These are phyloP conservation scores for Pararge aegeria DNA, from an alignment of 1,140 invertebrate genomes.

Conservation along the genomic window DNA sequence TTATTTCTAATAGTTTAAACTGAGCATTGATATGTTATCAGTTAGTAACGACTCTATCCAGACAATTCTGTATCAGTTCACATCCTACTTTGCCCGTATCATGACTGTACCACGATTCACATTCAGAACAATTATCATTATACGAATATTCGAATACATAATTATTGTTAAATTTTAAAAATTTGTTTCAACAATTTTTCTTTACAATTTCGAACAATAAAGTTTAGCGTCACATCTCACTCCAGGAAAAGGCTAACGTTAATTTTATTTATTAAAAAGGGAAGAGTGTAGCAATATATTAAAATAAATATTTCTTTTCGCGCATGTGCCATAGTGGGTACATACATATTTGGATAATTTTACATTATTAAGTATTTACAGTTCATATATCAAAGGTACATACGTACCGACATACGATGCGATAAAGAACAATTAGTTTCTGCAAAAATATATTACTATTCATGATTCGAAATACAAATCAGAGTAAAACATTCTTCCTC, in stretches of 20 bases:
- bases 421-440: background rate
- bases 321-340: background rate
- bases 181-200: background rate
- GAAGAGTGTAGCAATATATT: background rate
- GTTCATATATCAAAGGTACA: background rate
- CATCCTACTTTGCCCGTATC: background rate
- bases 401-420: background rate
- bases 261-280: background rate
- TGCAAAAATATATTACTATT: background rate
- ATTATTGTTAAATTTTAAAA: background rate
- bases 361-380: background rate
- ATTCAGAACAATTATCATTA: background rate
- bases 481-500: no score
- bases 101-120: background rate
- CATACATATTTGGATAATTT: background rate
- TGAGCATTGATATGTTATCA: constrained; percentile 3
- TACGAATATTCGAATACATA: background rate
- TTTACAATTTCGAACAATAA: constrained; percentile 1
- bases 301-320: constrained; percentile 2
- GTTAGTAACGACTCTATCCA: background rate
- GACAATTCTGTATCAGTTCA: background rate
- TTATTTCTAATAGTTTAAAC: background rate
- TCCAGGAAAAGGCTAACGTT: background rate
- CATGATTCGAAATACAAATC: background rate
- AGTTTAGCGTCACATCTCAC: background rate